Evolutionary conservation across 2,113 vertebrate genomes (phyloP).

Genomic region (Psittacus erithacus): DNA sequence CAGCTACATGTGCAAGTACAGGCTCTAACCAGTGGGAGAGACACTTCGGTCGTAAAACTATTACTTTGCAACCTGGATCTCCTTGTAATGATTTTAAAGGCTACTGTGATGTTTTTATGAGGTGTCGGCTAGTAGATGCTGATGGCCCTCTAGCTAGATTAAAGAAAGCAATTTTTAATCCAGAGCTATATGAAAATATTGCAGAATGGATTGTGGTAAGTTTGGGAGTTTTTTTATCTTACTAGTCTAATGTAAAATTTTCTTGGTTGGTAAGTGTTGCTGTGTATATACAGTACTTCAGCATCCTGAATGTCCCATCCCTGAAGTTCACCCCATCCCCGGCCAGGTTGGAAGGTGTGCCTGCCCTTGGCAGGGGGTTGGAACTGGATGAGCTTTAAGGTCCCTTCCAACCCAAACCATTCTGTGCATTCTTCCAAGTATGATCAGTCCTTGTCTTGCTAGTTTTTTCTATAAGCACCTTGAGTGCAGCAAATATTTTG

Average conservation of each 20-base stretch:
- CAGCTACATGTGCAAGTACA: slow-evolving; percentile 87
- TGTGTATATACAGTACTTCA: background rate
- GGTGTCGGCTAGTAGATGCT: slow-evolving; percentile 93
- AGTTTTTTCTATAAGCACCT: background rate
- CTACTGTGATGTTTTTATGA: slow-evolving; percentile 97
- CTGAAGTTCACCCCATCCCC: background rate
- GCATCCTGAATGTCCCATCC: background rate
- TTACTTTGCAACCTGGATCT: slow-evolving; percentile 93
- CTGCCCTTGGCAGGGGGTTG: background rate
- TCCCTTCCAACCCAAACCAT: background rate
- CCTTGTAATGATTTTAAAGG: slow-evolving; percentile 97
- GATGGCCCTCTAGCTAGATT: slow-evolving; percentile 94
- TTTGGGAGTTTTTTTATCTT: background rate
- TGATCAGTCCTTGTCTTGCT: background rate
- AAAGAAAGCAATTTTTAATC: slow-evolving; percentile 98
- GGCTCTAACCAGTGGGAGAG: slow-evolving; percentile 82
- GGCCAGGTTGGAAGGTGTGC: background rate
- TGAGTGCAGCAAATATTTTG: background rate
- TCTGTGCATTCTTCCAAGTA: background rate
- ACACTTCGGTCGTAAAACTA: slow-evolving; percentile 78
- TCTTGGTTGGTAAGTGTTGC: background rate
- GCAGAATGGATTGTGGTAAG: slow-evolving; percentile 98
- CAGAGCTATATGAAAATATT: slow-evolving; percentile 93
- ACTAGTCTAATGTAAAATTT: background rate
- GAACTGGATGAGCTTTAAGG: background rate